These are phyloP conservation scores for Leptinotarsa haldemani DNA, from an alignment of 2,888 invertebrate genomes.

Conservation along the genomic window DNA sequence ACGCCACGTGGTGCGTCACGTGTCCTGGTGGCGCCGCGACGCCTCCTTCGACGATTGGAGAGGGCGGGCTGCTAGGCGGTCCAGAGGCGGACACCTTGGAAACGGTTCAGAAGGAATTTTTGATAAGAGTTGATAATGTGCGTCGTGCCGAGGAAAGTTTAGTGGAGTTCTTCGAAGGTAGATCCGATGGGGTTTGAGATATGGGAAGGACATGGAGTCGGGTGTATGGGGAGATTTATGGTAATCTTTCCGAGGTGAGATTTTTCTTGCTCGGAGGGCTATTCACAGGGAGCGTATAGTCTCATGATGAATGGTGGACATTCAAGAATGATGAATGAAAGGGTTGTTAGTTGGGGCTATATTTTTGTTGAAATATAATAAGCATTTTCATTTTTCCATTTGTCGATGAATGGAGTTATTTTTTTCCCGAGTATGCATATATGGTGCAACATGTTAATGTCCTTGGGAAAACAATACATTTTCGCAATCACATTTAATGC, in stretches of 20 bases:
- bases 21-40: constrained; percentile 59
- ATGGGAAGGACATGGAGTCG: neutral
- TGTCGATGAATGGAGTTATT: too few relatives aligned
- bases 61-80: constrained; percentile 22
- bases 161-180: constrained; percentile 16
- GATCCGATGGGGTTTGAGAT: constrained; percentile 5
- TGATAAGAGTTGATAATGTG: constrained; percentile 14
- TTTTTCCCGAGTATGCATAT: too few relatives aligned
- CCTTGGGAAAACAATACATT: too few relatives aligned
- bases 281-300: too few relatives aligned
- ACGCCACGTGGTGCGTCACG: constrained; percentile 61
- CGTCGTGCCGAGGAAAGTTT: constrained; percentile 15
- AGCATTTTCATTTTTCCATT: too few relatives aligned
- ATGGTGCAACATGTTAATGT: too few relatives aligned
- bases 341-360: too few relatives aligned
- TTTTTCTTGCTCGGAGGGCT: neutral
- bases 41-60: constrained; percentile 51
- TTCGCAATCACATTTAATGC: too few relatives aligned
- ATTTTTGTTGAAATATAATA: too few relatives aligned
- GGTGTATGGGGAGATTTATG: neutral
- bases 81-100: constrained; percentile 15
- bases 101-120: constrained; percentile 22
- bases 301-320: too few relatives aligned
- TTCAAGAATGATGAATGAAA: too few relatives aligned
- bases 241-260: neutral